phyloP scores from a whole-genome alignment of 2,888 invertebrate species.

The Phalangium opilio region DNA sequence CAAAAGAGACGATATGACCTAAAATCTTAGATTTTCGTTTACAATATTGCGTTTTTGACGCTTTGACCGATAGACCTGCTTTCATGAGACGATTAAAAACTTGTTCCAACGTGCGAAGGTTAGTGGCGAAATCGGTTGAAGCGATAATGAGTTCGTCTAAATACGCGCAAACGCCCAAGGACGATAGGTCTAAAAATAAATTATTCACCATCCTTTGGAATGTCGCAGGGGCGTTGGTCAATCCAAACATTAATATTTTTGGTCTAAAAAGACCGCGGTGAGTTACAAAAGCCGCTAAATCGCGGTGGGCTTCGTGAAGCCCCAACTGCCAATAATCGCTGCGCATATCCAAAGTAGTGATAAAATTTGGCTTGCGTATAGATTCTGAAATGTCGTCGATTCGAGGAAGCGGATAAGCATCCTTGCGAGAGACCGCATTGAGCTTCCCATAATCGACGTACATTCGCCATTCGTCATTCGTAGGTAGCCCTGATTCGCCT shows the following conservation, averaged over 20 bases:
- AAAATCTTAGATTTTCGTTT: slow-evolving; percentile 8
- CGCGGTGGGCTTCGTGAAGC: slow-evolving; percentile 7
- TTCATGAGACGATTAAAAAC: slow-evolving; percentile 15
- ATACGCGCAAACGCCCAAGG: slow-evolving; percentile 17
- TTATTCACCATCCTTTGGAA: slow-evolving; percentile 15
- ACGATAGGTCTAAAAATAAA: slow-evolving; percentile 13
- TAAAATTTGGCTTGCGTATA: neutral
- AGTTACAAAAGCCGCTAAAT: slow-evolving; percentile 17
- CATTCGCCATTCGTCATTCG: too few species aligned
- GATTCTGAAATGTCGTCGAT: too few species aligned
- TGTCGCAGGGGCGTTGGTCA: slow-evolving; percentile 11
- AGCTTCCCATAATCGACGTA: too few species aligned
- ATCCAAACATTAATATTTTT: slow-evolving; percentile 13
- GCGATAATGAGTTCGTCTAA: slow-evolving; percentile 21
- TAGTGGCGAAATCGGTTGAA: slow-evolving; percentile 16
- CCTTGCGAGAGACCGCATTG: too few species aligned
- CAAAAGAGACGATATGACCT: slow-evolving; percentile 7
- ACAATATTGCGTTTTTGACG: slow-evolving; percentile 17
- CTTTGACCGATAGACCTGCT: slow-evolving; percentile 18
- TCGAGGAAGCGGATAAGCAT: too few species aligned
- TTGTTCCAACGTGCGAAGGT: slow-evolving; percentile 8
- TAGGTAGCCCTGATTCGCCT: too few species aligned
- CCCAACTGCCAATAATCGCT: slow-evolving; percentile 17
- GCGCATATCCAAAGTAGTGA: slow-evolving; percentile 12
- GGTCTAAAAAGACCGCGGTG: slow-evolving; percentile 11